A percentile compares a stretch with the other conserved stretches of the same genome.
These are phyloP conservation scores for Dendrophyllia cribrosa DNA, from an alignment of 64 coral and sea anemone genomes.

Conservation along the genomic window DNA sequence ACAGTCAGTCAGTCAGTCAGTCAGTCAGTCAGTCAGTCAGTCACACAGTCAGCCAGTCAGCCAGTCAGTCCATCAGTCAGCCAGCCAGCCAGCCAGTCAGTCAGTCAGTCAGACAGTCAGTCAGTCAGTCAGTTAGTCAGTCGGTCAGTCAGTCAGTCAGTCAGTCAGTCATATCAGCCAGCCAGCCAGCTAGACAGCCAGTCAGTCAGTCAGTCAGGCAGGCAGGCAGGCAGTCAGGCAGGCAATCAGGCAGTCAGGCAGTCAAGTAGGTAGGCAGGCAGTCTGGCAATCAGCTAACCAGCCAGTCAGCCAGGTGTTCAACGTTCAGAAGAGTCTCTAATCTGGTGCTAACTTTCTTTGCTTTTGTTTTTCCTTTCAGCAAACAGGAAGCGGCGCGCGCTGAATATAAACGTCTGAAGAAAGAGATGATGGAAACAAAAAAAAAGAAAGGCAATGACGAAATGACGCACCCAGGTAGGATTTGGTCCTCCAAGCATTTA, in stretches of 20 bases:
- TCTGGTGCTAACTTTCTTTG: not conserved
- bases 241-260: too few relatives aligned
- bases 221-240: too few relatives aligned
- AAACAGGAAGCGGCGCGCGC: not conserved
- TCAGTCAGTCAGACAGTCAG: not conserved
- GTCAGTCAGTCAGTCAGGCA: too few relatives aligned
- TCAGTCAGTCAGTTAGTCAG: not conserved
- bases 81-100: not conserved
- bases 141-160: not conserved
- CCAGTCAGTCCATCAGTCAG: too few relatives aligned
- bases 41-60: too few relatives aligned
- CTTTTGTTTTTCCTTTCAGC: not conserved
- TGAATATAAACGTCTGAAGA: conserved; percentile 68
- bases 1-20: too few relatives aligned
- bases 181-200: too few relatives aligned
- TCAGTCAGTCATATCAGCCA: not conserved
- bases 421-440: conserved; percentile 74
- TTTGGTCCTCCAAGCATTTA: not conserved
- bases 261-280: too few relatives aligned
- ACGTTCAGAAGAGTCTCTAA: not conserved
- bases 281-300: too few relatives aligned
- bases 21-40: too few relatives aligned
- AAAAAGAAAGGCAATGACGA: conserved; percentile 34
- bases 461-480: not conserved
- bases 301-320: too few relatives aligned